phyloP scores from a whole-genome alignment of 1,140 invertebrate species.

The Sycophila sp. region DNA sequence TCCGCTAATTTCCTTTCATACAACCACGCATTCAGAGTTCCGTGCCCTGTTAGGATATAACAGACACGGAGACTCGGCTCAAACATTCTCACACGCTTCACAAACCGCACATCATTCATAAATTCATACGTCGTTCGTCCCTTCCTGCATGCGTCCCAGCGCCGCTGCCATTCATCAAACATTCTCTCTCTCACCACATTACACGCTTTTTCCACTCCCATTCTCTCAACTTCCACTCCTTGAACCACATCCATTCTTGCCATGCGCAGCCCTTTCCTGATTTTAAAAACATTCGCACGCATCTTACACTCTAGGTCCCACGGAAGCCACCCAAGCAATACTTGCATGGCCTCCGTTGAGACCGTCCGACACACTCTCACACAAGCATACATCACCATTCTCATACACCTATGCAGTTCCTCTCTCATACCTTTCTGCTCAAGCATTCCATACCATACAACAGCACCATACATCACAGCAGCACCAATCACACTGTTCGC shows the following conservation, averaged over 20 bases:
- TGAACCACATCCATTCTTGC: background rate
- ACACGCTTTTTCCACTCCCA: background rate
- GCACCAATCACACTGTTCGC: too few relatives aligned
- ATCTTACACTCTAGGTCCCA: slow-evolving; percentile 37
- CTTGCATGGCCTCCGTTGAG: slow-evolving; percentile 45
- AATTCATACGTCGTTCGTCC: slow-evolving; percentile 13
- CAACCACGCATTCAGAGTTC: too few relatives aligned
- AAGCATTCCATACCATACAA: slow-evolving; percentile 5
- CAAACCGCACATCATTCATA: slow-evolving; percentile 18
- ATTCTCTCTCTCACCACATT: background rate
- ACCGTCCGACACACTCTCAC: slow-evolving; percentile 46
- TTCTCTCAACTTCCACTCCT: background rate
- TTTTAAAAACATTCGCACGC: slow-evolving; percentile 1
- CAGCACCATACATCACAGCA: too few relatives aligned
- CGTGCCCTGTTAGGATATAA: too few relatives aligned
- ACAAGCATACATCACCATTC: slow-evolving; percentile 43
- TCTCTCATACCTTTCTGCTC: background rate
- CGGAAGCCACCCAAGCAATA: slow-evolving; percentile 39
- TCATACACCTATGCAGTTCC: slow-evolving; percentile 6
- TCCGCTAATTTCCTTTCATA: too few relatives aligned
- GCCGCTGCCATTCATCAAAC: slow-evolving; percentile 11
- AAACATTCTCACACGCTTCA: too few relatives aligned
- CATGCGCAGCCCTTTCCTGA: slow-evolving; percentile 16
- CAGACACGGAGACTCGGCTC: too few relatives aligned
- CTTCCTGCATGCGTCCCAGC: slow-evolving; percentile 22